These are phyloP conservation scores for Contarinia nasturtii DNA, from an alignment of 1,140 invertebrate species.

Conservation along the genomic window DNA sequence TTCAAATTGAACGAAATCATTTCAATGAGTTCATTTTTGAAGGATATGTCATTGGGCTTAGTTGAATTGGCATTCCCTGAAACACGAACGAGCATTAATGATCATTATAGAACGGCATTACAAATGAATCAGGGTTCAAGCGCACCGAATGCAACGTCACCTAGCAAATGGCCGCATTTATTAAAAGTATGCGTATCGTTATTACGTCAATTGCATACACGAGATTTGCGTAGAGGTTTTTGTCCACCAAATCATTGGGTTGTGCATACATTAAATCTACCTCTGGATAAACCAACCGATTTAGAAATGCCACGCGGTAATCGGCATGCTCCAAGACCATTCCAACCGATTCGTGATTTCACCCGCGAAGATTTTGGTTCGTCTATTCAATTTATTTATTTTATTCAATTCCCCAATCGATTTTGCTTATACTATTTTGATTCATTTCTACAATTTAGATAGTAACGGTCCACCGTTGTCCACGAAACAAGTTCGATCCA, in stretches of 20 bases:
- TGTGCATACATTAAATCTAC: conserved; percentile 42
- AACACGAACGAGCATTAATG: conserved; percentile 32
- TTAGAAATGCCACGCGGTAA: conserved; percentile 34
- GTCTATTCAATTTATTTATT: background rate
- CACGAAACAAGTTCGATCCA: conserved; percentile 68
- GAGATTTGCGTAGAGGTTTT: conserved; percentile 55
- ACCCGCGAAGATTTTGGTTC: conserved; percentile 39
- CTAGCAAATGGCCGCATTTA: conserved; percentile 31
- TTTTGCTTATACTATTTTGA: background rate
- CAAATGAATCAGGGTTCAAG: conserved; percentile 16
- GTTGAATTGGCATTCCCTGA: conserved; percentile 83
- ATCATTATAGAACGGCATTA: conserved; percentile 23
- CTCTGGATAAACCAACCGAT: conserved; percentile 39
- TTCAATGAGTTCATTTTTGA: conserved; percentile 44
- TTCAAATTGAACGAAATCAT: conserved; percentile 28
- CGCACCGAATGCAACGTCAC: conserved; percentile 21
- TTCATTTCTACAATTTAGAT: background rate
- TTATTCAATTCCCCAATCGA: background rate
- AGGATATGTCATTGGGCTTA: conserved; percentile 69
- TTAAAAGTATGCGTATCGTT: conserved; percentile 40
- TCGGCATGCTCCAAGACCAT: conserved; percentile 36
- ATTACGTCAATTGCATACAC: conserved; percentile 57
- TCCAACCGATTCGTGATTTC: conserved; percentile 36
- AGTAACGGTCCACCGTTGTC: conserved; percentile 55
- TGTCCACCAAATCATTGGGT: conserved; percentile 66